A percentile compares a stretch with the other conserved stretches of the same genome.
These are phyloP conservation scores for Branchipolynoe longqiensis DNA, from an alignment of 2,888 invertebrate species.

Conservation along the genomic window DNA sequence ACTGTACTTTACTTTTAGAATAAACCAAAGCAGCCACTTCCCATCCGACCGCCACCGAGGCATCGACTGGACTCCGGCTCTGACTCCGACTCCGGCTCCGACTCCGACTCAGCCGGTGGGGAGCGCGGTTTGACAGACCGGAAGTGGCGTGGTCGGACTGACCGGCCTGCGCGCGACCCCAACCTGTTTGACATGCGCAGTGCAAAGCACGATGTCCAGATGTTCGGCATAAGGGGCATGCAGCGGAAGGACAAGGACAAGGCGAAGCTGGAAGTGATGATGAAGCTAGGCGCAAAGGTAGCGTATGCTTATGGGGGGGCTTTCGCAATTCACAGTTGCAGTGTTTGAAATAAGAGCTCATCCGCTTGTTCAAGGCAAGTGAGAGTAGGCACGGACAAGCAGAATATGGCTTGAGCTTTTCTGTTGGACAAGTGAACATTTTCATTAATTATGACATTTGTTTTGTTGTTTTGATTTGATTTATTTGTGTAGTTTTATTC, in stretches of 20 bases:
- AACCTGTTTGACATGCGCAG: conserved; percentile 86
- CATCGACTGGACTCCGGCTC: conserved; percentile 56
- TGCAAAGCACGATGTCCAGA: conserved; percentile 90
- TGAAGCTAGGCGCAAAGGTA: conserved; percentile 90
- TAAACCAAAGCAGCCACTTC: background rate
- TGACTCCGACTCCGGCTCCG: no score
- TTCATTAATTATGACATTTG: no score
- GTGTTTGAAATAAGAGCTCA: no score
- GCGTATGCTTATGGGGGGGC: conserved; percentile 6
- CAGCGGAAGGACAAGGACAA: conserved; percentile 87
- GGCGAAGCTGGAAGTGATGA: conserved; percentile 89
- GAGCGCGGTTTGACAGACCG: no score
- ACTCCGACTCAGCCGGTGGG: background rate
- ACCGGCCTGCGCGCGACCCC: background rate
- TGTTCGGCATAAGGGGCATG: conserved; percentile 91
- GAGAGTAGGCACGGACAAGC: no score
- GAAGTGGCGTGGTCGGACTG: background rate
- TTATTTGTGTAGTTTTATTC: no score
- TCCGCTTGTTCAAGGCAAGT: no score
- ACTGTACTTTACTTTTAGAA: no score
- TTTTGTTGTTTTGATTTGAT: no score
- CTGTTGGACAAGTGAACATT: no score
- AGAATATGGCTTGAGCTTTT: no score
- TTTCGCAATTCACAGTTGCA: background rate
- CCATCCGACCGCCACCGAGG: background rate